Percentiles rank a stretch among this genome's conserved stretches.
Conservation (phyloP, 1,140 invertebrate species). For the Drosophila punjabiensis region DNA sequence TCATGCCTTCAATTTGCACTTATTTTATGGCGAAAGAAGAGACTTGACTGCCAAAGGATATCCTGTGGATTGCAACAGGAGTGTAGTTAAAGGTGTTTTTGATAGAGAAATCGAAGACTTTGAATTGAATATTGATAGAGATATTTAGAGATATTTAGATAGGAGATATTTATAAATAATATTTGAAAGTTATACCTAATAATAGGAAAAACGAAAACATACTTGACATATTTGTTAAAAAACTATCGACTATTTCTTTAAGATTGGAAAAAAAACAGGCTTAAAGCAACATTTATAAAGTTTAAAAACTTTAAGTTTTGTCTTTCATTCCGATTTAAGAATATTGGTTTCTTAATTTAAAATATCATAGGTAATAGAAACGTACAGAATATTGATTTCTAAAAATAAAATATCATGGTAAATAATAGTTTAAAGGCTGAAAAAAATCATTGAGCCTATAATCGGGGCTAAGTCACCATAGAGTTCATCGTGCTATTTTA, state of each 20-base stretch:
- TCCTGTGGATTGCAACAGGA: background rate
- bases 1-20: constrained; percentile 25
- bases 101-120: background rate
- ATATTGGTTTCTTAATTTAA: background rate
- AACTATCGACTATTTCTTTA: too few relatives aligned
- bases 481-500: constrained; percentile 1
- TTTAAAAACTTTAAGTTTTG: too few relatives aligned
- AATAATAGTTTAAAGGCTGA: background rate
- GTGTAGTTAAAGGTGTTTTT: background rate
- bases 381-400: too few relatives aligned
- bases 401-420: background rate
- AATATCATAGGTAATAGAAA: background rate
- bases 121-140: background rate
- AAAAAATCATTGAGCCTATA: background rate
- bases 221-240: too few relatives aligned
- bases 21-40: constrained; percentile 2
- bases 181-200: background rate
- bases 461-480: background rate
- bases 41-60: constrained; percentile 1
- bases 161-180: background rate
- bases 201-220: too few relatives aligned
- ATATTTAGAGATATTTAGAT: too few relatives aligned
- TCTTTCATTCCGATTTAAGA: background rate
- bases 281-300: too few relatives aligned
- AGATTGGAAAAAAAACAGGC: too few relatives aligned